Evolutionary conservation across 53 echinoderm and acorn worm species (phyloP), one percentile per base, ranked within the genome.

Genomic region (Stichopus horrens): DNA sequence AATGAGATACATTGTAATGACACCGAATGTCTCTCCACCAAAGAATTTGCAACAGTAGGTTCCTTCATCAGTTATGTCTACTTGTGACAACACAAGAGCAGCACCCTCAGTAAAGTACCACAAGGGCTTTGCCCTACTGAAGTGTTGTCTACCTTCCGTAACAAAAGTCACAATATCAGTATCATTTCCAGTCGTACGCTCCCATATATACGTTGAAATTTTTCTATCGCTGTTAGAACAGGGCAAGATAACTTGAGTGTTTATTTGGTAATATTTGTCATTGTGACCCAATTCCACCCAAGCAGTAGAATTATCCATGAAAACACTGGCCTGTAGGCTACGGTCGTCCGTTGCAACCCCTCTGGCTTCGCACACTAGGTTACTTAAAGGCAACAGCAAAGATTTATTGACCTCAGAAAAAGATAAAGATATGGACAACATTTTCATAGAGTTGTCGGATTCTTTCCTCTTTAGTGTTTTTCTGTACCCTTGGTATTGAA

Each of bases 351-450:
- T 8, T 7, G 76, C 76, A 76, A 52, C 8, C 6, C 76, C 76
- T 76, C 76, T 76, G 76, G 76, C 76, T 76, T 76, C 76, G 37
- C 76, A 76, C 0, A 23, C 76, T 23, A 76, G 51, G 9, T 76
- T 23, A 21, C 23, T 76, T 76, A 76, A 14, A 23, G 76, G 76
- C 6, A 23, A 23, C 16, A 23, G 11, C 51, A 76, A 8, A 23
- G 9, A 76, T 21, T 76, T 76, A 53, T 76, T 23, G 5, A 76
- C 7, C 37, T 76, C 37, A 76, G 37, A 23, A 76, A 4, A 51
- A 23, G 76, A 76, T 11, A 52, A 7, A 8, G 9, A 22, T 5
- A 23, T 76, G 51, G 6, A 5, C 14, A 23, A 5, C 5, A 11
- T 5, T 76, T 53, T 9, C 51, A 52, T 20, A 75, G 76, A 76